Base-by-base conservation (phyloP, 2,888 invertebrate genomes). In the Ophion ellenae region DNA sequence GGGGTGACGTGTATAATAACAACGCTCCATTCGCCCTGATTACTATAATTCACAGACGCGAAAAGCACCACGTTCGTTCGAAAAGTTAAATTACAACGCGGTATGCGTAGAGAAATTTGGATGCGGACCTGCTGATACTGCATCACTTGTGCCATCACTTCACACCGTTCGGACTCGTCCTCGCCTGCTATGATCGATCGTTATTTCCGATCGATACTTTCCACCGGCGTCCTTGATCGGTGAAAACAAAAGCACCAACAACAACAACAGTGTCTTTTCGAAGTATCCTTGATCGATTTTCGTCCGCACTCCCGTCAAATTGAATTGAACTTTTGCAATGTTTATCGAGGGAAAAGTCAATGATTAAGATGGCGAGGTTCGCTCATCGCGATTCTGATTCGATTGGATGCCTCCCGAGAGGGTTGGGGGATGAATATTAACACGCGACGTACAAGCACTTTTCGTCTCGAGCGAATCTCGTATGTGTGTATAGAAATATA, bases 41-140 rank as follows among this genome's bases (percentile, higher is more conserved):
- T 89, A 89, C 88, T 89, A 87, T 89, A 88, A 89, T 87, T 87
- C 88, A 87, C 87, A 87, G 86, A 76, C 87, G 76, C 80, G 81
- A 81, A 81, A 86, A 86, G 85, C 86, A 87, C 86, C 86, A 83
- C 85, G 86, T 87, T 83, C 80, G 81, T 76, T 74, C 78, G 61
- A 81, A 85, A 84, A 75, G 80, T 24, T 24, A 88, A 87, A 87
- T 87, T 87, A 87, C 86, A 70, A 70, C 70, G 69, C 57, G 20
- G 57, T 75, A 45, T 57, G 70, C 28, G 47, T 70, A 70, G 57
- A 83, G 24, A 74, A 81, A 85, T 81, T 84, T 76, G 66, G 59
- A 75, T 85, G 86, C 90, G 85, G 73, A 93, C 93, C 92, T 93
- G 93, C 90, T 92, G 92, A 90, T 92, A 92, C 88, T 92, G 92